phyloP scores from a whole-genome alignment of 2,888 invertebrate species.

The Yponomeuta plumbellus region DNA sequence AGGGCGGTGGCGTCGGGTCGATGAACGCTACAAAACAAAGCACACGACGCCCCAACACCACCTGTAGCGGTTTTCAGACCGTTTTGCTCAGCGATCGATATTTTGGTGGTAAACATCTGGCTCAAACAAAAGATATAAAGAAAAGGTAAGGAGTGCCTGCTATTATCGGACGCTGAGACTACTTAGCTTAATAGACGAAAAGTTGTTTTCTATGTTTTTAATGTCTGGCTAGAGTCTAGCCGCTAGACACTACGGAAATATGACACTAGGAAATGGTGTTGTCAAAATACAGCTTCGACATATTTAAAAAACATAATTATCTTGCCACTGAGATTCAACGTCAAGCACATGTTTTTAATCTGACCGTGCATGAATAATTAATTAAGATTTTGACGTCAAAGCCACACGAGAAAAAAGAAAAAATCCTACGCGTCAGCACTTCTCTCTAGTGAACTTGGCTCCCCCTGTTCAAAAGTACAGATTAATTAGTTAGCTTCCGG shows the following conservation, averaged over 20 bases:
- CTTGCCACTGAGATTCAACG: neutral
- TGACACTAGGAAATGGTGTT: neutral
- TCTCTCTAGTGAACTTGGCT: slow-evolving; percentile 23
- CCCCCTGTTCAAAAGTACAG: slow-evolving; percentile 26
- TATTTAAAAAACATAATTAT: neutral
- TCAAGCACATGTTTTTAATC: neutral
- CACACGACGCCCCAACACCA: slow-evolving; percentile 33
- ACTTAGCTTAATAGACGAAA: neutral
- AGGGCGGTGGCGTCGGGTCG: slow-evolving; percentile 41
- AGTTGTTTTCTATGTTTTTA: neutral
- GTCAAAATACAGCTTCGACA: neutral
- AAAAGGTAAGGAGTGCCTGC: neutral
- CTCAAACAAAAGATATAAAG: neutral
- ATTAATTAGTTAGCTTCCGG: slow-evolving; percentile 55
- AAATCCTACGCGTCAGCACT: neutral
- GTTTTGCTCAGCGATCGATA: slow-evolving; percentile 23
- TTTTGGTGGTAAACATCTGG: slow-evolving; percentile 12
- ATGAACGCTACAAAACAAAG: slow-evolving; percentile 65
- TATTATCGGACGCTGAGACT: neutral
- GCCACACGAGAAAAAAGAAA: neutral
- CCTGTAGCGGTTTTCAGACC: slow-evolving; percentile 41
- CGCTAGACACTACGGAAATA: neutral
- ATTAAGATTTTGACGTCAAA: neutral
- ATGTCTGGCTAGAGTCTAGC: neutral
- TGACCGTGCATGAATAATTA: neutral